These are phyloP conservation scores for Nothoprocta perdicaria DNA, from an alignment of 2,113 vertebrate genomes.

Conservation along the genomic window DNA sequence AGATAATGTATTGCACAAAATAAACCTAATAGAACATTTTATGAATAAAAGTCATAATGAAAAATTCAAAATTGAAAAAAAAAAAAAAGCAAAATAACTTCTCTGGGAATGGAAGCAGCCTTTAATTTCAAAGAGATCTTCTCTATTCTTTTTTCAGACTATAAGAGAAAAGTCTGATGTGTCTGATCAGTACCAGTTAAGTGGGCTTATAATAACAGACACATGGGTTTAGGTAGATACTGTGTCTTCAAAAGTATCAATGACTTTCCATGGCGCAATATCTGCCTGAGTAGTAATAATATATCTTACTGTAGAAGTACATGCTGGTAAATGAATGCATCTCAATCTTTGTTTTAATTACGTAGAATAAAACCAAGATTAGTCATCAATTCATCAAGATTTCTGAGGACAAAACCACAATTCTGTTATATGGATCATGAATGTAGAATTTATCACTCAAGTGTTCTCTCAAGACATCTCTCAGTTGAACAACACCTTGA, in stretches of 20 bases:
- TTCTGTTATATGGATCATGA: fast-evolving
- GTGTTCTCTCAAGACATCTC: neutral
- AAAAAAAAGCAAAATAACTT: neutral
- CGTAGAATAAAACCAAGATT: neutral
- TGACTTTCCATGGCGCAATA: neutral
- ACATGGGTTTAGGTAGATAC: neutral
- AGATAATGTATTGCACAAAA: neutral
- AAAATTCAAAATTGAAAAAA: neutral
- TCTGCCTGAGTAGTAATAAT: neutral
- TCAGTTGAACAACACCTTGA: neutral
- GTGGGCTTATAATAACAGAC: fast-evolving
- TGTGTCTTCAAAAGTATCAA: neutral
- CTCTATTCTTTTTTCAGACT: neutral
- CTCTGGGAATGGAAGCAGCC: neutral
- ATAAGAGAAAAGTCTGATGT: neutral
- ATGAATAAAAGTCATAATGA: neutral
- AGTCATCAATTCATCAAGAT: neutral
- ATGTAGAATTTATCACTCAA: neutral
- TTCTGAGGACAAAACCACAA: fast-evolving
- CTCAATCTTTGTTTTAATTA: neutral
- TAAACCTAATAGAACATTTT: neutral
- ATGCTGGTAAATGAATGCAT: fast-evolving
- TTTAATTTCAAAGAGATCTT: neutral
- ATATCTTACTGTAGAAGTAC: neutral
- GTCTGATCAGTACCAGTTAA: neutral